phyloP scores from a whole-genome alignment of 2,888 invertebrate species.

The Phengaris alcon region DNA sequence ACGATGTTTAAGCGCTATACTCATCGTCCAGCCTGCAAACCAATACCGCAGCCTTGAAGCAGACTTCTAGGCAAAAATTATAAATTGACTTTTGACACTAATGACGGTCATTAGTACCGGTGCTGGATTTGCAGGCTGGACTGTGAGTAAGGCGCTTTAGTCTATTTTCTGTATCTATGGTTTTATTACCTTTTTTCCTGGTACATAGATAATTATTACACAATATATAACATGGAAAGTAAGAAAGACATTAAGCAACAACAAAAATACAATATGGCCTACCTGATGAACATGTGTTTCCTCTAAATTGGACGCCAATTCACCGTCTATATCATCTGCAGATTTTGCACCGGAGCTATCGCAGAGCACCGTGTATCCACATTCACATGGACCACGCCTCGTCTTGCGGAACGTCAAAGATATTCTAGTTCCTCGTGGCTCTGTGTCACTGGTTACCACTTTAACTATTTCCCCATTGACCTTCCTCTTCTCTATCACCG shows the following conservation, averaged over 20 bases:
- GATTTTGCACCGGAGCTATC: constrained; percentile 69
- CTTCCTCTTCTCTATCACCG: constrained; percentile 59
- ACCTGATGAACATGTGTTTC: constrained; percentile 87
- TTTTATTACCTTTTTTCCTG: too few species aligned
- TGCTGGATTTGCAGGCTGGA: too few species aligned
- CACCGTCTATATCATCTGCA: constrained; percentile 55
- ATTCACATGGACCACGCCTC: constrained; percentile 78
- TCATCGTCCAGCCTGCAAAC: too few species aligned
- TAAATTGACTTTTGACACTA: too few species aligned
- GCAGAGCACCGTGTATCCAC: constrained; percentile 82
- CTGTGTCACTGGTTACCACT: constrained; percentile 53
- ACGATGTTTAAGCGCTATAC: too few species aligned
- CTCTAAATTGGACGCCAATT: constrained; percentile 83
- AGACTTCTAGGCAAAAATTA: too few species aligned
- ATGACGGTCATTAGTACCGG: too few species aligned
- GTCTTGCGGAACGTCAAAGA: constrained; percentile 93
- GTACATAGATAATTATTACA: too few species aligned
- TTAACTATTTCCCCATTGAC: constrained; percentile 34
- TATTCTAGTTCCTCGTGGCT: constrained; percentile 71
- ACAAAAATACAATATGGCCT: not conserved
- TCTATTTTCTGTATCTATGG: too few species aligned
- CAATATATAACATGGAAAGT: too few species aligned
- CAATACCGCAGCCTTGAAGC: too few species aligned
- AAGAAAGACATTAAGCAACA: not conserved
- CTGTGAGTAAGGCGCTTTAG: too few species aligned